Conservation (phyloP, 2,888 invertebrate species). For the Ornithoptera alexandrae region DNA sequence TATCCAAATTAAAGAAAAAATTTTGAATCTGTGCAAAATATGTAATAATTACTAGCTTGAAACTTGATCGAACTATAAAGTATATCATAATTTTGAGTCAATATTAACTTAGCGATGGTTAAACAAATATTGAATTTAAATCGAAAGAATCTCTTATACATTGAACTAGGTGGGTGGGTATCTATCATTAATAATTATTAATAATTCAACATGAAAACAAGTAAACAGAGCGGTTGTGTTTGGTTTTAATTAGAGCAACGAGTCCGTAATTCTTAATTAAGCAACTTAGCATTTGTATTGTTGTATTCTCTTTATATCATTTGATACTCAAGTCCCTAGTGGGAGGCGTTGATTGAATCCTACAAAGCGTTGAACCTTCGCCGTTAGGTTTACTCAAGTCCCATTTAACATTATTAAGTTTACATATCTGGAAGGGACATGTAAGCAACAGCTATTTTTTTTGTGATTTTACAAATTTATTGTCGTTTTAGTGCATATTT, state of each 20-base stretch:
- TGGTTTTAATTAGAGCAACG: constrained; percentile 12
- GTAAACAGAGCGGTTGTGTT: constrained; percentile 1
- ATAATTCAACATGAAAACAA: constrained; percentile 3
- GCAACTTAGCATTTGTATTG: constrained; percentile 16
- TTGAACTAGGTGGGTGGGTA: neutral
- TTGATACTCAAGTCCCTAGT: constrained; percentile 33
- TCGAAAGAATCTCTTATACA: neutral
- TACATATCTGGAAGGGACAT: constrained; percentile 4
- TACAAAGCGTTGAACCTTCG: constrained; percentile 45
- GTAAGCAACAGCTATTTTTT: neutral
- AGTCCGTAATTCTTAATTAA: constrained; percentile 17
- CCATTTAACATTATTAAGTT: constrained; percentile 33
- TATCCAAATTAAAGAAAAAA: no score
- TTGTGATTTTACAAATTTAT: no score
- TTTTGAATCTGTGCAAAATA: no score
- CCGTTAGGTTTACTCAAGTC: constrained; percentile 43
- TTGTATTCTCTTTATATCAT: constrained; percentile 21
- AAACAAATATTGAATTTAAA: neutral
- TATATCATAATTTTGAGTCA: no score
- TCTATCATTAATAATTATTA: neutral
- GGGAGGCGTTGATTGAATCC: constrained; percentile 45
- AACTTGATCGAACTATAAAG: no score
- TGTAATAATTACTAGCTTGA: no score
- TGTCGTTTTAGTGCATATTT: no score
- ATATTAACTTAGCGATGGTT: no score